phyloP scores from a whole-genome alignment of 2,113 vertebrate species.

The Mesitornis unicolor region DNA sequence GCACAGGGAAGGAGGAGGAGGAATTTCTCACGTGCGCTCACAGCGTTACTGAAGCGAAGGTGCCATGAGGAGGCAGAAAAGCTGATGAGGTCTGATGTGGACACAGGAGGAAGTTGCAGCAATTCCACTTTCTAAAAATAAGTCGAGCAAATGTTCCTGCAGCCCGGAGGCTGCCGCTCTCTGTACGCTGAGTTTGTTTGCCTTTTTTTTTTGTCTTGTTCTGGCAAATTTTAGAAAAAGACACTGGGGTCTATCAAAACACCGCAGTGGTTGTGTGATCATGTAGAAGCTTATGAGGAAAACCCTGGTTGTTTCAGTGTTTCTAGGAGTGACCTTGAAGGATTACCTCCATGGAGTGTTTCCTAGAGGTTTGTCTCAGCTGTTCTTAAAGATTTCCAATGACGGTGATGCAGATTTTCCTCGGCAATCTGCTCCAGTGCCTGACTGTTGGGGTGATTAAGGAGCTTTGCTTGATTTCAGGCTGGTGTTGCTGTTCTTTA shows the following conservation, averaged over 20 bases:
- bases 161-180: not conserved
- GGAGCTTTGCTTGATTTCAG: not conserved
- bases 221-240: not conserved
- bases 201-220: not conserved
- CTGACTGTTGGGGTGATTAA: not conserved
- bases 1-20: not conserved
- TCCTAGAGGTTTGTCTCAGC: conserved; percentile 11
- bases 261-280: not conserved
- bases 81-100: not conserved
- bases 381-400: not conserved
- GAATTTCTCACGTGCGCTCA: not conserved
- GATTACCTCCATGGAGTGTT: not conserved
- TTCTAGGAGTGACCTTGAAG: conserved; percentile 33
- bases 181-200: not conserved
- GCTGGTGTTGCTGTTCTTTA: not conserved
- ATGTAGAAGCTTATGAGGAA: not conserved
- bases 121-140: conserved; percentile 42
- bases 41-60: not conserved
- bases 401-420: not conserved
- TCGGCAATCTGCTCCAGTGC: not conserved
- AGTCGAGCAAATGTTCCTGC: fast-evolving
- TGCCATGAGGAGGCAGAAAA: not conserved
- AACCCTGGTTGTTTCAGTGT: not conserved
- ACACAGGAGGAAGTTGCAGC: not conserved
- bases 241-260: not conserved